Conservation (phyloP, 2,797 vertebrate genomes). For the Podarcis siculus region DNA sequence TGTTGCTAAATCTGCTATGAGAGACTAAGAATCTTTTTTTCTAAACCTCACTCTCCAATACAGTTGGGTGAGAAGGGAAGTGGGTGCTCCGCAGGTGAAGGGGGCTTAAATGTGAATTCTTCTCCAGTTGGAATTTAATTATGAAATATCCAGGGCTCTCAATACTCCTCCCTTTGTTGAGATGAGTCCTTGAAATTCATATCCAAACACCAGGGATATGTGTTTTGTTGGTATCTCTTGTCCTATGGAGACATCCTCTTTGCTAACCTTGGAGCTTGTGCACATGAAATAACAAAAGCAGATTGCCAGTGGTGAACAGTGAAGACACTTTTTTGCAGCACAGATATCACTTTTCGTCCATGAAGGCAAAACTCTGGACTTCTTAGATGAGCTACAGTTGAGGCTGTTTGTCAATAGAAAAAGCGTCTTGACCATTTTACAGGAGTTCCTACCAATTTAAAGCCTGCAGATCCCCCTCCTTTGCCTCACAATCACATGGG, state of each 20-base stretch:
- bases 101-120: too few relatives aligned
- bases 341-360: conserved; percentile 28
- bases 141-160: not conserved
- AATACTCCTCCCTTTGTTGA: not conserved
- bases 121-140: not conserved
- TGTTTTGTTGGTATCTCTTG: not conserved
- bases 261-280: conserved; percentile 15
- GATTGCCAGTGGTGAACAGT: conserved; percentile 34
- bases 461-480: not conserved
- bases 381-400: conserved; percentile 36
- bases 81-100: too few relatives aligned
- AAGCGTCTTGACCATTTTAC: not conserved
- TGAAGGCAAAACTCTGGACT: conserved; percentile 49
- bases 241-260: conserved; percentile 5
- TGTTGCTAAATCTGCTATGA: too few relatives aligned
- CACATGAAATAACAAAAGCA: conserved; percentile 20
- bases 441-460: not conserved
- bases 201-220: not conserved
- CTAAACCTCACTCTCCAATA: too few relatives aligned
- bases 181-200: not conserved
- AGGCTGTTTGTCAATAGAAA: conserved; percentile 45
- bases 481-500: not conserved
- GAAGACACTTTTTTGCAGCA: conserved; percentile 50
- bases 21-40: too few relatives aligned
- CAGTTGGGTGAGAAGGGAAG: too few relatives aligned